Base-by-base conservation (phyloP, 2,113 vertebrate species). In the Campylomormyrus numenius region DNA sequence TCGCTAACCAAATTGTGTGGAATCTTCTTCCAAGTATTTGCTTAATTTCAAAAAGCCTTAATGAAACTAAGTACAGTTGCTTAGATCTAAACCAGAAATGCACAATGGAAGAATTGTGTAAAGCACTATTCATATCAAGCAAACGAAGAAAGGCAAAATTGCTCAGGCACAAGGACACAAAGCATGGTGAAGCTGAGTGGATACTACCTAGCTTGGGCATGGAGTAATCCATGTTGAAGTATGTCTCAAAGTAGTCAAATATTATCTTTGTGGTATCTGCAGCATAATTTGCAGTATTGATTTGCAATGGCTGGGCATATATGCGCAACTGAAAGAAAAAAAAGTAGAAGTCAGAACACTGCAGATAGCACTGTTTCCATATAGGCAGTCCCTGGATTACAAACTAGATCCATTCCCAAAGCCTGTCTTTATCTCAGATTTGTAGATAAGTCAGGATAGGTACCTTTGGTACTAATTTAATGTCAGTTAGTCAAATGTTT, bases 171-270 rank as follows among this genome's bases (percentile, higher is more conserved):
- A 31, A 70, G n/a, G n/a, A 46, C 13, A 42, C 74, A 19, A 39
- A 17, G 35, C 74, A 80, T 8, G 74, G 74, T 80, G 74, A 42
- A 80, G 74, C 15, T 80, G 17, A 80, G 17, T 7, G 74, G 5
- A 39, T 58, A 92, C 93, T 94, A 99, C 98, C 98, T 90, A 99
- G 93, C 94, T 99, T 99, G 39, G 95, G 89, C 94, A 99, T 97
- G 90, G 97, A 97, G 93, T 99, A 99, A 0, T 0, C 7, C 97
- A 99, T 95, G 92, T 92, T 93, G 91, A 99, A 99, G 92, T 99
- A 99, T 0, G 95, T 0, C 94, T 99, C 98, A 94, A 97, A 98
- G 94, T 96, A 97, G 92, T 99, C 95, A 19, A 99, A 99, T 84
- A 96, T 92, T n/a, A 0, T 2, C 93, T 97, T 96, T 35, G 97